Percentiles rank a stretch among this genome's conserved stretches.
These are phyloP conservation scores for Serranus cabrilla DNA, from an alignment of 2,797 vertebrate species.

Conservation along the genomic window DNA sequence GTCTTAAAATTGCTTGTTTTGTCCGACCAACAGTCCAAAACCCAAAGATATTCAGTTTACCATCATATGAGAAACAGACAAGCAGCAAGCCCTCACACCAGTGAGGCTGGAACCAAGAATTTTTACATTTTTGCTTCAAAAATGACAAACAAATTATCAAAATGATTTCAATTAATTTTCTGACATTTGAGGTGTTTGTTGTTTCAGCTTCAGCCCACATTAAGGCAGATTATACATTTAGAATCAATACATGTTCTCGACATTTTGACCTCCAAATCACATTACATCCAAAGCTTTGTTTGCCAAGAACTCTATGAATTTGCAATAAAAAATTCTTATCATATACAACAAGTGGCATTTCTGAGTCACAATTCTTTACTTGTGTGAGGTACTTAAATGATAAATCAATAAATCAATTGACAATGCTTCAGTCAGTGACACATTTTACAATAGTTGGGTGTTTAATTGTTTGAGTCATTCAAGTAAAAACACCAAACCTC, in stretches of 20 bases:
- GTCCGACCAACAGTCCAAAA: background rate
- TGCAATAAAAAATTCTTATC: too few species aligned
- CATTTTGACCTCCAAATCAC: background rate
- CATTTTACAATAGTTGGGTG: background rate
- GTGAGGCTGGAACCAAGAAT: background rate
- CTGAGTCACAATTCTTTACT: background rate
- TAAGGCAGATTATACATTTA: background rate
- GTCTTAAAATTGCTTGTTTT: conserved; percentile 5
- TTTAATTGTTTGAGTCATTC: background rate
- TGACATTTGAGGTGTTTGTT: background rate
- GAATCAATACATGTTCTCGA: background rate
- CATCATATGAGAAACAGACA: background rate
- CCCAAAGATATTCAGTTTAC: background rate
- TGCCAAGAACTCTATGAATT: background rate
- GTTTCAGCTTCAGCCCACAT: background rate
- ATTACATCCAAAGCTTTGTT: background rate
- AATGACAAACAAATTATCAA: background rate
- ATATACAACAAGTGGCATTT: background rate
- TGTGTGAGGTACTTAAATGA: background rate
- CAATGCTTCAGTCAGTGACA: background rate
- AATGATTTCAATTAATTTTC: background rate
- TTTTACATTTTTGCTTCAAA: background rate
- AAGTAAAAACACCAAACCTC: background rate
- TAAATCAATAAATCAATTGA: background rate
- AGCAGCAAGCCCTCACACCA: background rate